phyloP scores from a whole-genome alignment of 2,113 vertebrate species.

The Xiphorhynchus elegans region DNA sequence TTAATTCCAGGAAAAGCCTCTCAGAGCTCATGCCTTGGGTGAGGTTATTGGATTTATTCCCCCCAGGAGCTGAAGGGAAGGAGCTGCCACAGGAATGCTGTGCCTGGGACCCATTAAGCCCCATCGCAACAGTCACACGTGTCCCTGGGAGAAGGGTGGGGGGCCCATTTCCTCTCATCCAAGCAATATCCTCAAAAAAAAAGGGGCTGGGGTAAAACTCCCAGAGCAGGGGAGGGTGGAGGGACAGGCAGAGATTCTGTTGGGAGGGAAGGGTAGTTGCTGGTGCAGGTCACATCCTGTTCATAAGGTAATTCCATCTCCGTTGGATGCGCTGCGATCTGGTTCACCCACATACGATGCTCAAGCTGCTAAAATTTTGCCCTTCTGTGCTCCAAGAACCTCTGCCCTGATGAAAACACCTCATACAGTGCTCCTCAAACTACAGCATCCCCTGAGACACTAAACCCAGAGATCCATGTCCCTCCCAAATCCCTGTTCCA shows the following conservation, averaged over 20 bases:
- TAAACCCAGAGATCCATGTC: not conserved
- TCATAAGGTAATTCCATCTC: not conserved
- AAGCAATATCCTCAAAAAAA: not conserved
- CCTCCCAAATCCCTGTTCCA: not conserved
- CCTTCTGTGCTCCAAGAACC: not conserved
- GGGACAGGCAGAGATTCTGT: not conserved
- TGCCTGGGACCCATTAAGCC: not conserved
- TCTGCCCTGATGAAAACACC: not conserved
- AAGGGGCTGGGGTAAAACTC: not conserved
- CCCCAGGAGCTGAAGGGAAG: not conserved
- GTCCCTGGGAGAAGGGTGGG: not conserved
- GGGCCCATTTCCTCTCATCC: not conserved
- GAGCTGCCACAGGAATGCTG: not conserved
- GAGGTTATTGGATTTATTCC: not conserved
- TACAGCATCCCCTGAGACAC: not conserved
- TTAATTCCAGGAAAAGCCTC: not conserved
- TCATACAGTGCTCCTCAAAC: rapidly evolving
- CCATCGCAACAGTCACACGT: not conserved
- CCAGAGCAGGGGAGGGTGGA: not conserved
- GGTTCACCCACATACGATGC: rapidly evolving
- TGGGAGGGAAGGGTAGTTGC: not conserved
- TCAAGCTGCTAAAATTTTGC: not conserved
- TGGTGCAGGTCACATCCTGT: not conserved
- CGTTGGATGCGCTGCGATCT: rapidly evolving
- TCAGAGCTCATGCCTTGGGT: not conserved